Base-by-base conservation (phyloP, 2,797 vertebrate genomes). In the Florisuga fusca region DNA sequence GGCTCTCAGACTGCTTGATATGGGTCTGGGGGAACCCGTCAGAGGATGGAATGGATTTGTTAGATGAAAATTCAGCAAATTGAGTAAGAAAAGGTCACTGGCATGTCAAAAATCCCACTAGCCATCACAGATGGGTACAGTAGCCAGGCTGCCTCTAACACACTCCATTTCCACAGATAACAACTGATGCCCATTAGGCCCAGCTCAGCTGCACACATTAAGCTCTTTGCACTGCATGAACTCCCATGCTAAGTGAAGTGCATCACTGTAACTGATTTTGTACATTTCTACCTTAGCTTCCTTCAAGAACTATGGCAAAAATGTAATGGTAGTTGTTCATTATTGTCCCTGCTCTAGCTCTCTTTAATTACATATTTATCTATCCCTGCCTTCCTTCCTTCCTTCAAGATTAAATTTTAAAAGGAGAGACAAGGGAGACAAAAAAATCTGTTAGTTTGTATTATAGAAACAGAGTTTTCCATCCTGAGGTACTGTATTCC, bases 171-270 rank as follows among this genome's bases (percentile, higher is more conserved):
- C 71, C 67, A 55, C 74, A 63, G 93, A 87, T 93, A 95, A 94
- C 80, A 95, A 64, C 88, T 84, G 90, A 69, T 74, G 92, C 90
- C 96, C 95, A 96, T 96, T 96, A 96, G 84, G 84, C 88, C 86
- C 80, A 80, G 88, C 92, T 95, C 94, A 92, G 92, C 90, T 82
- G 81, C 92, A 94, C 80, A 43, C 94, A 95, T 96, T 96, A 95
- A 96, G 96, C 93, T 96, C 84, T 95, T 96, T 95, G 94, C 95
- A 89, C 96, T 82, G 96, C 94, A 90, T 96, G 96, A 96, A 94
- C 90, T 93, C 93, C 85, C 88, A 93, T 87, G 77, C 83, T 96
- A 96, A 95, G 95, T 95, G 81, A 90, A 96, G 93, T 92, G 86
- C 90, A 92, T 92, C 92, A 89, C 80, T 3, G 51, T 92, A 79